A percentile compares a stretch with the other conserved stretches of the same genome.
phyloP scores from a whole-genome alignment of 2,797 vertebrate genomes.

The Ataeniobius toweri region DNA sequence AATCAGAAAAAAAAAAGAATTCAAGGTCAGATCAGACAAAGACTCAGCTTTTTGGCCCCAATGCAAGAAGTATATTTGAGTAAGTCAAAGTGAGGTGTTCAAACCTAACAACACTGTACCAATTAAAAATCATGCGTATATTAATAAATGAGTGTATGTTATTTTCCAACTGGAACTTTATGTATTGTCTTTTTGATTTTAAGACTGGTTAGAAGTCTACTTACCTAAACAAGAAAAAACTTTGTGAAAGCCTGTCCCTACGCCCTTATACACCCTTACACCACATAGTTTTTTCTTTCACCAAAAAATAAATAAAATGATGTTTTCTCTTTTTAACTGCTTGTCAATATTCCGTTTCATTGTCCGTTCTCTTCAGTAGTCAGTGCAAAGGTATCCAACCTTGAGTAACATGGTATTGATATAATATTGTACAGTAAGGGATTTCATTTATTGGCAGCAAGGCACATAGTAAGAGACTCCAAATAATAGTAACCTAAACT shows the following conservation, averaged over 20 bases:
- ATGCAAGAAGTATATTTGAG: background rate
- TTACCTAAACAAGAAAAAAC: too few species aligned
- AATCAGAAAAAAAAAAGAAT: background rate
- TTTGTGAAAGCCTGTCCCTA: too few species aligned
- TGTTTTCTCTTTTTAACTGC: background rate
- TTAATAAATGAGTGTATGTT: background rate
- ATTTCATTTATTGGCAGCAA: constrained; percentile 63
- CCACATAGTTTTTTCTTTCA: background rate
- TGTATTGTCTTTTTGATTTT: background rate
- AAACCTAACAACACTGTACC: too few species aligned
- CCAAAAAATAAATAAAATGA: background rate
- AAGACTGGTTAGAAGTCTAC: too few species aligned
- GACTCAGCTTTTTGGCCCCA: background rate
- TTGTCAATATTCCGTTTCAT: background rate
- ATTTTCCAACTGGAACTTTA: background rate
- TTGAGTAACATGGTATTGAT: background rate
- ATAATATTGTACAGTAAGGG: constrained; percentile 44
- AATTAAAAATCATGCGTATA: too few species aligned
- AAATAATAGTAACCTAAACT: constrained; percentile 62
- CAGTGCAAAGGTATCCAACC: background rate
- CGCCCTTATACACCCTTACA: background rate
- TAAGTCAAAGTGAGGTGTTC: background rate
- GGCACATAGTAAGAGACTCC: constrained; percentile 50
- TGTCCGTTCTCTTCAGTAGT: background rate
- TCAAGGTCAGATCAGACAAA: background rate